phyloP scores from a whole-genome alignment of 1,140 invertebrate genomes.

The Arion vulgaris region DNA sequence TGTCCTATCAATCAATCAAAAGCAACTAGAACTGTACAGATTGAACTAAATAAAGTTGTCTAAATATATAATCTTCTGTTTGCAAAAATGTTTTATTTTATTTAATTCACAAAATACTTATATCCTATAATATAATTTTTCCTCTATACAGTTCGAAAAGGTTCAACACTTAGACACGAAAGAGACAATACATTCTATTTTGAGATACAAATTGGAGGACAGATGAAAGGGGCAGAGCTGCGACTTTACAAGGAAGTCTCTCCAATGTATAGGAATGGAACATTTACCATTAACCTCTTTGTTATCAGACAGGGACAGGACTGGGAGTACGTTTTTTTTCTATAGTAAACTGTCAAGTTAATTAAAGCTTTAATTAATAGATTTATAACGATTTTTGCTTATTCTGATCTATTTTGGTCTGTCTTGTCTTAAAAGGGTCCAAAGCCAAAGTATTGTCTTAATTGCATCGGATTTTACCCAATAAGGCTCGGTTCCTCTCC shows the following conservation, averaged over 20 bases:
- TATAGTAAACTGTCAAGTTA: too few species aligned
- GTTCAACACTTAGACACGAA: slow-evolving; percentile 79
- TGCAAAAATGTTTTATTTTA: too few species aligned
- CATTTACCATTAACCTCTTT: slow-evolving; percentile 41
- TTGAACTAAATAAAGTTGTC: too few species aligned
- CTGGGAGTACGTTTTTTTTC: slow-evolving; percentile 56
- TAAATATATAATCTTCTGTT: too few species aligned
- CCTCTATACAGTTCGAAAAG: slow-evolving; percentile 57
- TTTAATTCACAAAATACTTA: slow-evolving; percentile 58
- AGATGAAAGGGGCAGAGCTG: slow-evolving; percentile 87
- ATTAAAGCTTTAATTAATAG: too few species aligned
- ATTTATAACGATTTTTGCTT: too few species aligned
- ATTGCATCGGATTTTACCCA: too few species aligned
- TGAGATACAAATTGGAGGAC: slow-evolving; percentile 84
- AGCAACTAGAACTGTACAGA: slow-evolving; percentile 50
- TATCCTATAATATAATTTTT: slow-evolving; percentile 26
- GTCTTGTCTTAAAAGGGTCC: too few species aligned
- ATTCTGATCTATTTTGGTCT: too few species aligned
- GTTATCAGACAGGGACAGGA: slow-evolving; percentile 60
- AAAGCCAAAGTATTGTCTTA: too few species aligned
- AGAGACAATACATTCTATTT: slow-evolving; percentile 91
- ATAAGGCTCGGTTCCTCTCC: too few species aligned
- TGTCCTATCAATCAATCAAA: too few species aligned
- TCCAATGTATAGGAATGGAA: slow-evolving; percentile 38
- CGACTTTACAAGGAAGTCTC: slow-evolving; percentile 80